Evolutionary conservation across 2,888 invertebrate genomes (phyloP).

Genomic region (Adelphocoris suturalis): DNA sequence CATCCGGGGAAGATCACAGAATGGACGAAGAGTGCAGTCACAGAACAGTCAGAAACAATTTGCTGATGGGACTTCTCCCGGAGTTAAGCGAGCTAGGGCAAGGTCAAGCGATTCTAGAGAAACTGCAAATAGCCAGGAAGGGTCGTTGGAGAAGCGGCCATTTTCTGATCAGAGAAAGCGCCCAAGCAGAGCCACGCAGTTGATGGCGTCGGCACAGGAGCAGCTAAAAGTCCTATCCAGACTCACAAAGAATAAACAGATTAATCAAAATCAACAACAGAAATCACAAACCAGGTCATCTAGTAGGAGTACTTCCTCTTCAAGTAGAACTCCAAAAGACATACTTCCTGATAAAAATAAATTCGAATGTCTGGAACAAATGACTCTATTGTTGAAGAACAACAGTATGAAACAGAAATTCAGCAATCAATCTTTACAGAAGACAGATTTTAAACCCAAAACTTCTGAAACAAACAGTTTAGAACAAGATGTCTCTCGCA

Average conservation of each 20-base stretch:
- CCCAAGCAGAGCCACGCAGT: conserved; percentile 25
- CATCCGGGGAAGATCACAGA: conserved; percentile 23
- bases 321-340: neutral
- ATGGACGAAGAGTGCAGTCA: conserved; percentile 1
- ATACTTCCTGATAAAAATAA: conserved; percentile 56
- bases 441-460: neutral
- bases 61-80: neutral
- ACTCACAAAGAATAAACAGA: neutral
- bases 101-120: conserved; percentile 7
- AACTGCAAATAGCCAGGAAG: neutral
- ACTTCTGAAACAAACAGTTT: neutral
- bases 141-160: neutral
- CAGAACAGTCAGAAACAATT: neutral
- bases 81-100: neutral
- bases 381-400: conserved; percentile 45
- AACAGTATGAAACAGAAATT: neutral
- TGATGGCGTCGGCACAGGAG: conserved; percentile 60
- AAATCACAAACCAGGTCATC: neutral
- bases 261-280: neutral
- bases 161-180: conserved; percentile 29
- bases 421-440: neutral
- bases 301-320: conserved; percentile 22
- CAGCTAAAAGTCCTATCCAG: conserved; percentile 46
- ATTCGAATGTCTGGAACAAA: conserved; percentile 48
- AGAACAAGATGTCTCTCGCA: neutral